Evolutionary conservation across 2,888 invertebrate species (phyloP).

Genomic region (Julus scandinavius): DNA sequence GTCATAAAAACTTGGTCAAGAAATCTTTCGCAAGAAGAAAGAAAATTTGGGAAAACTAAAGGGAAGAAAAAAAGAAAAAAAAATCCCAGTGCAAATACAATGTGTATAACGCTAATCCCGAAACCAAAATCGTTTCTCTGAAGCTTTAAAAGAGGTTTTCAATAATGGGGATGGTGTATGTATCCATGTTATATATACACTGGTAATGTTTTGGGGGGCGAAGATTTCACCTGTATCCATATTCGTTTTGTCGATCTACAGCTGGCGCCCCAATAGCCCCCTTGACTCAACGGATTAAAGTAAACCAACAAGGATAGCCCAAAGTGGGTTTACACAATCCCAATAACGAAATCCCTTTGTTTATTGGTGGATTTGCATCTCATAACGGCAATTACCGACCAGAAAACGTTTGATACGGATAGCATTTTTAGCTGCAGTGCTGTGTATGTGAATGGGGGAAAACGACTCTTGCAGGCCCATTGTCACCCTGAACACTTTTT

Average conservation of each 20-base stretch:
- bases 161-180: not conserved
- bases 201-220: not conserved
- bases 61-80: not conserved
- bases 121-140: constrained; percentile 10
- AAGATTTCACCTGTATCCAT: not conserved
- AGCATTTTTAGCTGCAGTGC: not conserved
- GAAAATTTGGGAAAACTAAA: not conserved
- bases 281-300: constrained; percentile 24
- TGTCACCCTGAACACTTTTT: too few relatives aligned
- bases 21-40: constrained; percentile 12
- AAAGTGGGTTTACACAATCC: constrained; percentile 33
- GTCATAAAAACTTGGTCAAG: constrained; percentile 3
- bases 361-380: constrained; percentile 48
- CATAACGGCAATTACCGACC: not conserved
- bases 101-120: constrained; percentile 34
- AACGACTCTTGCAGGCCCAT: not conserved
- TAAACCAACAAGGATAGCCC: not conserved
- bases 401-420: not conserved
- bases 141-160: constrained; percentile 36
- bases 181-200: not conserved
- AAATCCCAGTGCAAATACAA: not conserved
- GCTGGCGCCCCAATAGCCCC: constrained; percentile 33
- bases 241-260: constrained; percentile 16
- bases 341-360: constrained; percentile 49
- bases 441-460: not conserved